Conservation (phyloP, 2,888 invertebrate species). For the Stenichneumon culpator region DNA sequence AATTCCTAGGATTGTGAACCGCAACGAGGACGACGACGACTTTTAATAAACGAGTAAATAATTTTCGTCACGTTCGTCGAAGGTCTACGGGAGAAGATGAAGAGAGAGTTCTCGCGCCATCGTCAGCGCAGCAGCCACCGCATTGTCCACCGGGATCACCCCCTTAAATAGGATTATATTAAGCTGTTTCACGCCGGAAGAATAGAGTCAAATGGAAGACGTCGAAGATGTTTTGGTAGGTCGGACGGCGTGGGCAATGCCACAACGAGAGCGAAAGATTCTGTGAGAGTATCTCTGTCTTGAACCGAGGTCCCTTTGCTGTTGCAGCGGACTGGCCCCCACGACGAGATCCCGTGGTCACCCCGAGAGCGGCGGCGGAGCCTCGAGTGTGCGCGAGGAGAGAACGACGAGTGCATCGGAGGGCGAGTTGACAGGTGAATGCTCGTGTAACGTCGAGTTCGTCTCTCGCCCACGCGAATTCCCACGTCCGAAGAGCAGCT, state of each 20-base stretch:
- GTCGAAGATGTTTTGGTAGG: slow-evolving; percentile 84
- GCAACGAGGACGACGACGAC: slow-evolving; percentile 66
- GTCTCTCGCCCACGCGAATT: slow-evolving; percentile 61
- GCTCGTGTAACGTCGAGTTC: slow-evolving; percentile 70
- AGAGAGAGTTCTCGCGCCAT: slow-evolving; percentile 18
- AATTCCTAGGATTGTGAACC: slow-evolving; percentile 39
- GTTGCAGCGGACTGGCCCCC: slow-evolving; percentile 40
- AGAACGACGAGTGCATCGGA: slow-evolving; percentile 13
- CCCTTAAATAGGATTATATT: slow-evolving; percentile 85
- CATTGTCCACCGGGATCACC: slow-evolving; percentile 70
- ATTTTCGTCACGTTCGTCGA: slow-evolving; percentile 83
- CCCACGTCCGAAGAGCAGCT: slow-evolving; percentile 44
- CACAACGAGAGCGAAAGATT: slow-evolving; percentile 67
- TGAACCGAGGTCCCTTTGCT: slow-evolving; percentile 29
- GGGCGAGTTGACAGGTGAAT: slow-evolving; percentile 83
- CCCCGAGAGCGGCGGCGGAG: background rate
- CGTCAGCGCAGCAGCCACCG: slow-evolving; percentile 23
- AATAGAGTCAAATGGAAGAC: slow-evolving; percentile 84
- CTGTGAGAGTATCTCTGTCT: slow-evolving; percentile 42
- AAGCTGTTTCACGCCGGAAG: slow-evolving; percentile 83
- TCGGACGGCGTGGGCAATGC: slow-evolving; percentile 75
- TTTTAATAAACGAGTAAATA: slow-evolving; percentile 84
- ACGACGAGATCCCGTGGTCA: slow-evolving; percentile 27
- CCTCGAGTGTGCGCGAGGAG: slow-evolving; percentile 61
- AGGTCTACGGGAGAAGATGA: slow-evolving; percentile 68